Conservation (phyloP, 1,140 invertebrate species). For the Oryzaephilus surinamensis region DNA sequence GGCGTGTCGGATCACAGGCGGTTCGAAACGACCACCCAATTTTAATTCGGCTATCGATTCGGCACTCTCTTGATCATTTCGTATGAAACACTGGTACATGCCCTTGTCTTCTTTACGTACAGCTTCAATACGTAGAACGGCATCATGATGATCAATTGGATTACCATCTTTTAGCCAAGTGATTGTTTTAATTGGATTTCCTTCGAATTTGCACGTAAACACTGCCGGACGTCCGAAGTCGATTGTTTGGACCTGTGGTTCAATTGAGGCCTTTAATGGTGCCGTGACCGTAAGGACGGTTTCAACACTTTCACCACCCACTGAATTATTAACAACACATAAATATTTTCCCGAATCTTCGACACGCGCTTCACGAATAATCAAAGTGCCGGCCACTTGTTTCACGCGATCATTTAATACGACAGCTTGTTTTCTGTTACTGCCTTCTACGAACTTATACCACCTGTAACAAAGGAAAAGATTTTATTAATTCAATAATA, state of each 20-base stretch:
- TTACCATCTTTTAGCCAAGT: conserved; percentile 90
- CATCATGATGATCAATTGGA: conserved; percentile 64
- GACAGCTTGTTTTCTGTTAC: conserved; percentile 71
- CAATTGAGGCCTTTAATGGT: conserved; percentile 73
- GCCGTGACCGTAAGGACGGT: conserved; percentile 88
- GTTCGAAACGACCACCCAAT: conserved; percentile 85
- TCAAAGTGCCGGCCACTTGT: conserved; percentile 88
- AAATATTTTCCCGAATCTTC: conserved; percentile 89
- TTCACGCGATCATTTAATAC: conserved; percentile 76
- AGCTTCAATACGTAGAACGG: conserved; percentile 71
- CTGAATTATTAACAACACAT: conserved; percentile 89
- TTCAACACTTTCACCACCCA: conserved; percentile 84
- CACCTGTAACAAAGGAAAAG: conserved; percentile 54
- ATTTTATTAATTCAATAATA: background rate
- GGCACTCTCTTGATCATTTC: conserved; percentile 87
- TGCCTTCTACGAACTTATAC: conserved; percentile 87
- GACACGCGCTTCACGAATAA: conserved; percentile 81
- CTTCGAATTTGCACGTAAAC: conserved; percentile 82
- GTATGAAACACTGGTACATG: conserved; percentile 95
- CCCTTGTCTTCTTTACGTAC: conserved; percentile 92
- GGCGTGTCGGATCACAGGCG: conserved; percentile 74
- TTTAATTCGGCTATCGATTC: conserved; percentile 87
- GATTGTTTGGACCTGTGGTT: conserved; percentile 81
- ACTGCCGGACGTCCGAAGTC: conserved; percentile 85
- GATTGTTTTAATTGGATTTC: conserved; percentile 52